Conservation (phyloP, 53 echinoderm and acorn worm species). For the Apostichopus leukothele region DNA sequence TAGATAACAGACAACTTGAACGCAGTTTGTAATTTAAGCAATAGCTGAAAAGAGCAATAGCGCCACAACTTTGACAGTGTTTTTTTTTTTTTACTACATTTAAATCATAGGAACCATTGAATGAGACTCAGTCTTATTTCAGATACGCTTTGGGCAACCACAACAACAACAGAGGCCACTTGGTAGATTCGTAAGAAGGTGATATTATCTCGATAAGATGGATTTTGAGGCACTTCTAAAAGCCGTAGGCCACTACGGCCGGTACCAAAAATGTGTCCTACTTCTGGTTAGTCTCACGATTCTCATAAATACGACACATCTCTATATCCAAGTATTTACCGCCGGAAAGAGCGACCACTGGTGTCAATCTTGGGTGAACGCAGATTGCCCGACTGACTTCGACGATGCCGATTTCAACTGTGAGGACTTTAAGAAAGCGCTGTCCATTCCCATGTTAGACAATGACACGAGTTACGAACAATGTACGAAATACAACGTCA, state of each 20-base stretch:
- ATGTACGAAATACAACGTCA: constrained; percentile 28
- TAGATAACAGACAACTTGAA: no score
- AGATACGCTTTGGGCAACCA: no score
- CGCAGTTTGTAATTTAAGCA: no score
- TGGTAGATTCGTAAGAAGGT: no score
- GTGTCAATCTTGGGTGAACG: constrained; percentile 8
- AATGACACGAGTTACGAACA: neutral
- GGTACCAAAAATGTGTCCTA: constrained; percentile 6
- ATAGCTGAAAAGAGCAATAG: no score
- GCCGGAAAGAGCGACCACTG: constrained; percentile 34
- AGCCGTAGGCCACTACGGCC: neutral
- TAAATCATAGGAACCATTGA: no score
- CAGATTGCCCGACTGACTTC: neutral
- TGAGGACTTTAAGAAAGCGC: neutral
- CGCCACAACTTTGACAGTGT: no score
- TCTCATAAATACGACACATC: neutral
- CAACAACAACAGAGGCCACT: no score
- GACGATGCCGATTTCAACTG: neutral
- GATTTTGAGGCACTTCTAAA: neutral
- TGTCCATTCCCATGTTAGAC: neutral
- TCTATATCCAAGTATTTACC: constrained; percentile 27
- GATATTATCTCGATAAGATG: neutral
- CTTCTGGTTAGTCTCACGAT: neutral
- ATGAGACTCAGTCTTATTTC: no score
- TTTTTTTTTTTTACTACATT: no score